Percentiles rank a stretch among this genome's conserved stretches.
Conservation (phyloP, 2,888 invertebrate species). For the Achlya flavicornis region DNA sequence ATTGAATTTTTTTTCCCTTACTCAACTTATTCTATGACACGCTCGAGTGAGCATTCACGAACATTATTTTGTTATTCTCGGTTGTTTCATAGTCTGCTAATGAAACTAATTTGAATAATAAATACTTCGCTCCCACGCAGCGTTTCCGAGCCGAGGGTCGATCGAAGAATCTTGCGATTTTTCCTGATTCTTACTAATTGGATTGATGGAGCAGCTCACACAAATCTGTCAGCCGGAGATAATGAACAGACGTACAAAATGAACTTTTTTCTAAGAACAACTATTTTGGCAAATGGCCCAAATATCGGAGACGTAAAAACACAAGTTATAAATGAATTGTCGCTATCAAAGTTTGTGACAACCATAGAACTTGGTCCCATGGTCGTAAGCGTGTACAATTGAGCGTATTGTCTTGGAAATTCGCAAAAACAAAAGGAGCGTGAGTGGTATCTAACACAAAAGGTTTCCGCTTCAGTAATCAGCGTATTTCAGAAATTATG, state of each 20-base stretch:
- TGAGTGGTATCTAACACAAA: slow-evolving; percentile 13
- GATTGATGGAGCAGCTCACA: slow-evolving; percentile 70
- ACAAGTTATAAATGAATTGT: slow-evolving; percentile 23
- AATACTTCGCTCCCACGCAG: slow-evolving; percentile 26
- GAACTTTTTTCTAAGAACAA: slow-evolving; percentile 52
- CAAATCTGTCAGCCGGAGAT: slow-evolving; percentile 69
- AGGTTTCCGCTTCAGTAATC: slow-evolving; percentile 8
- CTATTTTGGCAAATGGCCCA: slow-evolving; percentile 31
- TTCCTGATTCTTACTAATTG: slow-evolving; percentile 69
- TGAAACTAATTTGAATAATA: slow-evolving; percentile 30
- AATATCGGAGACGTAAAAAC: slow-evolving; percentile 28
- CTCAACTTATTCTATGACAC: slow-evolving; percentile 19
- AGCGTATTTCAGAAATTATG: slow-evolving; percentile 11
- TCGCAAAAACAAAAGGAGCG: slow-evolving; percentile 9
- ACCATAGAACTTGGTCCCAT: slow-evolving; percentile 20
- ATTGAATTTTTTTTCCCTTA: slow-evolving; percentile 14
- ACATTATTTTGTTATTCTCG: slow-evolving; percentile 19
- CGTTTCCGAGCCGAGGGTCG: slow-evolving; percentile 21
- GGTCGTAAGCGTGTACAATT: slow-evolving; percentile 22
- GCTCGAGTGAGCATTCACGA: slow-evolving; percentile 14
- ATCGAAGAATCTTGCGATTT: slow-evolving; percentile 45
- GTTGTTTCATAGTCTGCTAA: slow-evolving; percentile 14
- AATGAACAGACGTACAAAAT: slow-evolving; percentile 65
- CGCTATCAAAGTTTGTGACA: slow-evolving; percentile 31
- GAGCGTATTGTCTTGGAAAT: slow-evolving; percentile 20